Evolutionary conservation across 2,797 vertebrate genomes (phyloP), one percentile per base, ranked within the genome.

Genomic region (Falco columbarius): DNA sequence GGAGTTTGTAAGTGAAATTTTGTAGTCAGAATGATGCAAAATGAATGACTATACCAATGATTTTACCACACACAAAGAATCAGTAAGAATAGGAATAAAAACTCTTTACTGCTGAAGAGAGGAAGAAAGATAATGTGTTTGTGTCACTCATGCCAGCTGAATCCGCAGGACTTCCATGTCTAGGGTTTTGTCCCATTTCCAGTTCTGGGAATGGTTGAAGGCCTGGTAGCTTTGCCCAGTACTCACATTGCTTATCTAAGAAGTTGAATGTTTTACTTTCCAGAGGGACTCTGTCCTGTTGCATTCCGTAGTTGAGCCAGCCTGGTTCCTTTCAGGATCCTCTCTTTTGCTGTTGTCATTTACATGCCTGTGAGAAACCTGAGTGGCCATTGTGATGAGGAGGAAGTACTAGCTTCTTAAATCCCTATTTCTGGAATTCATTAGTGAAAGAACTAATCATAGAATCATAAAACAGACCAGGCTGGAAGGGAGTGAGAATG

Each of bases 151-250:
- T 55, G 44, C 49, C 66, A 19, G 15, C 15, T 86, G 42, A 67
- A 24, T n/a, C 22, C 2, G 0, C 17, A 17, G 51, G 19, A 38
- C 40, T 52, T 55, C 36, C 0, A 0, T 9, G 32, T 20, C 14
- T 7, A 13, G 34, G 14, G 3, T 63, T 52, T 38, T 74, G 61
- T 79, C 70, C 58, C 26, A 1, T 14, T 70, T 38, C 36, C 7
- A 7, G 8, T 36, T 73, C 72, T 66, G 56, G 36, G 34, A 80
- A 27, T 16, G 21, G 42, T 32, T 63, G 40, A 26, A 24, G 24
- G 49, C 42, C 58, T 2, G 0, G 16, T 32, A 18, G 36, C 27
- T 74, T 46, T 42, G 44, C 42, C 27, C 30, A 30, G 0, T 29
- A 16, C 17, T 70, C 13, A 5, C 46, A 59, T 44, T 44, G 11